Evolutionary conservation across 1,140 invertebrate genomes (phyloP).

Genomic region (Pseudomyrmex sp.): DNA sequence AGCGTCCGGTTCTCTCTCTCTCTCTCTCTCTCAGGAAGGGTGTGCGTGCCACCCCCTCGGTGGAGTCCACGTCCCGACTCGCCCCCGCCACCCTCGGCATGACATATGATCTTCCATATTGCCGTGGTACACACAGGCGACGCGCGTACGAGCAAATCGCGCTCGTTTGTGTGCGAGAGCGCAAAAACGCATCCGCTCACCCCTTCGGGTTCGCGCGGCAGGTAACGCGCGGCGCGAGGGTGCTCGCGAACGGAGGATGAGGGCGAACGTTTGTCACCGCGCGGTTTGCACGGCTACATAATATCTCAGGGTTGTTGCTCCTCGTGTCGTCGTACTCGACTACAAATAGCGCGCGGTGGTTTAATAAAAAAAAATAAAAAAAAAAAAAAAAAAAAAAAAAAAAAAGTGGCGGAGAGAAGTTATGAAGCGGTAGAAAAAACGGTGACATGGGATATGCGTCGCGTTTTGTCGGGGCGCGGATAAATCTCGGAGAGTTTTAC

Average conservation of each 20-base stretch:
- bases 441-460: conserved; percentile 44
- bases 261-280: conserved; percentile 77
- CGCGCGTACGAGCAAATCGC: conserved; percentile 58
- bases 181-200: conserved; percentile 56
- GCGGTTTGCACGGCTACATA: conserved; percentile 75
- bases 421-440: conserved; percentile 67
- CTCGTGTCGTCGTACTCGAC: conserved; percentile 71
- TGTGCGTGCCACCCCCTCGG: conserved; percentile 61
- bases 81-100: conserved; percentile 72
- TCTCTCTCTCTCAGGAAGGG: conserved; percentile 40
- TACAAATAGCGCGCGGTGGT: conserved; percentile 74
- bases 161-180: conserved; percentile 11
- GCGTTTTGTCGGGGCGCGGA: background rate
- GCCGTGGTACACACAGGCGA: conserved; percentile 73
- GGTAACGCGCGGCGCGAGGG: conserved; percentile 58
- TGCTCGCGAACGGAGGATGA: conserved; percentile 45
- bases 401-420: conserved; percentile 63
- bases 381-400: too few species aligned
- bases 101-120: conserved; percentile 83
- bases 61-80: conserved; percentile 10
- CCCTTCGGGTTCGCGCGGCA: conserved; percentile 35
- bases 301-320: conserved; percentile 74
- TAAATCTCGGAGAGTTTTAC: conserved; percentile 53
- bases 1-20: background rate
- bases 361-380: conserved; percentile 72